These are phyloP conservation scores for Candoia aspera DNA, from an alignment of 2,113 vertebrate species.

Conservation along the genomic window DNA sequence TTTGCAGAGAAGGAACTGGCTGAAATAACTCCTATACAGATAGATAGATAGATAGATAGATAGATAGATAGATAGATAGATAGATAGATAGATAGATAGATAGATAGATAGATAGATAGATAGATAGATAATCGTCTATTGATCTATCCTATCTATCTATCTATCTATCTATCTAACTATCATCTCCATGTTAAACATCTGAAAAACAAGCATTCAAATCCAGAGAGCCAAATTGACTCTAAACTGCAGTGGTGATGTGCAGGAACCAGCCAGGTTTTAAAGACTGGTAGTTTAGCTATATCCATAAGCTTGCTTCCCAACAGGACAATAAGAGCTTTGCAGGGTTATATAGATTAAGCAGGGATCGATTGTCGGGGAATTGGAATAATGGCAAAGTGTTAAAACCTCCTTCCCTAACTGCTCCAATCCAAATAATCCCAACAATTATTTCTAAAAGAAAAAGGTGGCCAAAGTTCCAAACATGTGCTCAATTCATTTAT, in stretches of 20 bases:
- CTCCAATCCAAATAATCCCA: background rate
- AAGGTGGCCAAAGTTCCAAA: no score
- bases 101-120: no score
- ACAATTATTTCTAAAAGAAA: background rate
- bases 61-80: no score
- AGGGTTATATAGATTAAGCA: background rate
- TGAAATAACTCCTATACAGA: background rate
- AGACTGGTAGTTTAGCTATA: background rate
- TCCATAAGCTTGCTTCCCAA: background rate
- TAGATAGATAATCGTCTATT: no score
- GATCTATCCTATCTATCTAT: no score
- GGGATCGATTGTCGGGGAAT: background rate
- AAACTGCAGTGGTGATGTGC: background rate
- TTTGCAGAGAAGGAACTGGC: background rate
- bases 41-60: no score
- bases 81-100: no score
- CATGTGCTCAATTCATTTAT: slow-evolving; percentile 26
- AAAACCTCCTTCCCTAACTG: background rate
- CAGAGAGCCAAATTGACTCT: background rate
- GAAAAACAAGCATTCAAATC: no score
- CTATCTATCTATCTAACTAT: no score
- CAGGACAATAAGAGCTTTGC: background rate
- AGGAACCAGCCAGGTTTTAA: background rate
- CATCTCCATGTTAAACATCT: no score
- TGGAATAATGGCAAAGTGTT: background rate